Conservation (phyloP, 2,888 invertebrate species). For the Troides aeacus region DNA sequence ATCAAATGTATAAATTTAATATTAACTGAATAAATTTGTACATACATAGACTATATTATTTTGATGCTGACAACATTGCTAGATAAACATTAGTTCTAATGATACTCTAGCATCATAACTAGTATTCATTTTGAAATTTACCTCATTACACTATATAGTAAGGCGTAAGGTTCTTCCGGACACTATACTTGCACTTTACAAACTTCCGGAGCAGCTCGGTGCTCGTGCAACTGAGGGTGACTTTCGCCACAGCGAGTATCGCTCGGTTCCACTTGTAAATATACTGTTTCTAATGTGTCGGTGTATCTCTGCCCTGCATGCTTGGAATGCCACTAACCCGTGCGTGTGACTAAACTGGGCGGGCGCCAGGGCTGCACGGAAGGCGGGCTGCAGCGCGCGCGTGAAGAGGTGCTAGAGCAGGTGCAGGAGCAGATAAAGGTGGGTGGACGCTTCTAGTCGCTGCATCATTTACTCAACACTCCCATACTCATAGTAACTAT, state of each 20-base stretch:
- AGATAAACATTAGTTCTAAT: no score
- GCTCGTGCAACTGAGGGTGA: no score
- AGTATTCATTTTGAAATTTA: no score
- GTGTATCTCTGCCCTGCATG: conserved; percentile 61
- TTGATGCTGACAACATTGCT: no score
- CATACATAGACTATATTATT: no score
- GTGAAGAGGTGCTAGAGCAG: conserved; percentile 84
- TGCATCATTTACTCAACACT: background rate
- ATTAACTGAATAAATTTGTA: no score
- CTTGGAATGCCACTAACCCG: conserved; percentile 70
- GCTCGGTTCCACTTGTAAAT: conserved; percentile 11
- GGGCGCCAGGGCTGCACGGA: conserved; percentile 42
- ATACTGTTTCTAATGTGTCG: conserved; percentile 30
- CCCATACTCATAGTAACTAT: no score
- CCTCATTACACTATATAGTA: background rate
- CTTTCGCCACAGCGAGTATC: no score
- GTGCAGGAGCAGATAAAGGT: conserved; percentile 88
- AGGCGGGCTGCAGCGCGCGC: conserved; percentile 73
- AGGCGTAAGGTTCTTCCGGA: conserved; percentile 13
- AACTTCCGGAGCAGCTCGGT: no score
- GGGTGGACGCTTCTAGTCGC: conserved; percentile 44
- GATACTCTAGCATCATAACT: no score
- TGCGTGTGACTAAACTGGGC: conserved; percentile 60
- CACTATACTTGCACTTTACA: conserved; percentile 6
- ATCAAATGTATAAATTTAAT: background rate